Base-by-base conservation (phyloP, 2,888 invertebrate genomes). In the Chloroclysta siterata region DNA sequence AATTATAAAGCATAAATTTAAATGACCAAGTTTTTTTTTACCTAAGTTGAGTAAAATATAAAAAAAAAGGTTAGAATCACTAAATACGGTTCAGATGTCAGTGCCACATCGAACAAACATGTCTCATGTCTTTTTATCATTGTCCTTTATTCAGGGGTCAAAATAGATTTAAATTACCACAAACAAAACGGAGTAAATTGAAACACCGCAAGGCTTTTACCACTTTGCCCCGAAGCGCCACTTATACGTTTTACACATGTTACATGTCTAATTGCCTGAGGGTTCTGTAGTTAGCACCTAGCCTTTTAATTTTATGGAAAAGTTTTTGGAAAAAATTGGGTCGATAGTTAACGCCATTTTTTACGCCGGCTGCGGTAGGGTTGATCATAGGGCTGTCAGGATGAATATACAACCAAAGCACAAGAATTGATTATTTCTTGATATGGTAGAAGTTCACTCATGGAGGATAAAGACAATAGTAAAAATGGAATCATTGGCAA, bases 231-330 rank as follows among this genome's bases (percentile, higher is more conserved):
- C 66, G 68, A 72, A 80, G 90, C 89, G 90, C 89, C 89, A 89
- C 84, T 88, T 86, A 86, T 65, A 74, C 61, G 73, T 68, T 80
- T 85, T 83, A 88, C 89, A 87, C 87, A 84, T 88, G 86, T 86
- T 81, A 73, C 77, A 74, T 79, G 80, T 81, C 79, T 71, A 66
- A 72, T 73, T 66, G 72, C 60, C 73, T 59, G 60, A 68, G 81
- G 87, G 80, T 71, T 68, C 61, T 72, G 76, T 78, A 80, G 83
- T 90, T 90, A 89, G 85, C 90, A 89, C 90, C 88, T 90, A 82
- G 78, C 78, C 11, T 72, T 69, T 71, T 73, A 70, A 71, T 60
- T 28, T 39, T 68, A 59, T 36, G 46, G 54, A 56, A 65, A 74
- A 76, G 46, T 52, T 57, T 60, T 22, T 3, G 47, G 28, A 48